Percentiles rank a stretch among this genome's conserved stretches.
These are phyloP conservation scores for Agrotis puta DNA, from an alignment of 2,888 invertebrate species.

Conservation along the genomic window DNA sequence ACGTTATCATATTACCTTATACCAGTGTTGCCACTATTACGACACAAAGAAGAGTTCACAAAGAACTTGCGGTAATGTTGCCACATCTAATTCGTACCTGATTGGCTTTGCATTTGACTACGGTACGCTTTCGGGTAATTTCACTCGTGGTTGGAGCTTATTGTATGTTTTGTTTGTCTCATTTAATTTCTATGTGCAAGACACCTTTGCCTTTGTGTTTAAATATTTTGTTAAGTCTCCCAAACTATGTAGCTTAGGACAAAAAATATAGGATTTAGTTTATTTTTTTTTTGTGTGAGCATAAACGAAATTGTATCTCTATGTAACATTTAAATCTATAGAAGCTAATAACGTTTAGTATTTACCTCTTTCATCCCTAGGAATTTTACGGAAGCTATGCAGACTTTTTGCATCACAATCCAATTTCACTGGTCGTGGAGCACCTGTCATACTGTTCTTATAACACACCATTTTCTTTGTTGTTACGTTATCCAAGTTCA, in stretches of 20 bases:
- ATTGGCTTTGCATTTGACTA: conserved; percentile 56
- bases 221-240: conserved; percentile 12
- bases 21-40: conserved; percentile 40
- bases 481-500: too few relatives aligned
- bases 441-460: too few relatives aligned
- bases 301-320: conserved; percentile 1
- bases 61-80: conserved; percentile 53
- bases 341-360: neutral
- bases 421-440: too few relatives aligned
- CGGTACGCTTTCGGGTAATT: conserved; percentile 40
- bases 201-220: conserved; percentile 18
- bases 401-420: too few relatives aligned
- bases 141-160: conserved; percentile 29
- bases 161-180: conserved; percentile 43
- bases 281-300: neutral
- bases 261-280: neutral
- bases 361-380: neutral
- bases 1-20: conserved; percentile 40
- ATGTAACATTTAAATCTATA: neutral
- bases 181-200: conserved; percentile 39
- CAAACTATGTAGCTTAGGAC: conserved; percentile 1
- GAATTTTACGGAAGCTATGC: neutral
- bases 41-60: conserved; percentile 53
- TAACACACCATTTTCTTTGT: too few relatives aligned
- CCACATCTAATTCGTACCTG: conserved; percentile 55